Percentiles rank a stretch among this genome's conserved stretches.
These are phyloP conservation scores for Lithophane leautieri DNA, from an alignment of 2,888 invertebrate species.

Conservation along the genomic window DNA sequence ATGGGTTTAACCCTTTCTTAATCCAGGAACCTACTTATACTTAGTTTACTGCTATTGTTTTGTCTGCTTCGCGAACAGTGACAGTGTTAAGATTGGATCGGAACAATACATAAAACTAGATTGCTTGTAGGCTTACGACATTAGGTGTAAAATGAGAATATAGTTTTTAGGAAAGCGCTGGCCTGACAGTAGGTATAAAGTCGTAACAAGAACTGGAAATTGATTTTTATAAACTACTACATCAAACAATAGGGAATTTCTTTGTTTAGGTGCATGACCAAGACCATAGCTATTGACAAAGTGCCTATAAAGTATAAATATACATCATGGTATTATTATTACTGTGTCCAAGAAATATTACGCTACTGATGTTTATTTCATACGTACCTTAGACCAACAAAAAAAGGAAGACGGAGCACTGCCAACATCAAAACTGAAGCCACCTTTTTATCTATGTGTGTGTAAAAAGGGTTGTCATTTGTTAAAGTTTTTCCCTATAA, in stretches of 20 bases:
- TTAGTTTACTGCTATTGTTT: not conserved
- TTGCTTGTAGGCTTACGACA: no score
- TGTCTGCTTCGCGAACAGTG: not conserved
- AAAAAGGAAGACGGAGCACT: no score
- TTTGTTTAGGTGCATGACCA: conserved; percentile 15
- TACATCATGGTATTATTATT: conserved; percentile 22
- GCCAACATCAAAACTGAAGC: no score
- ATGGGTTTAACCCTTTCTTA: not conserved
- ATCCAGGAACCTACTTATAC: not conserved
- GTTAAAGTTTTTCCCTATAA: no score
- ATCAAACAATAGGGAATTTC: not conserved
- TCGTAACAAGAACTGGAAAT: not conserved
- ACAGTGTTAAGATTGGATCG: not conserved
- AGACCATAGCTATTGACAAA: conserved; percentile 5
- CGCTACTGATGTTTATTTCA: conserved; percentile 12
- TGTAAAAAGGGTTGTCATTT: no score
- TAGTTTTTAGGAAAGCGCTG: not conserved
- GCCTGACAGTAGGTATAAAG: no score
- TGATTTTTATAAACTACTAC: not conserved
- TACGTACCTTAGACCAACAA: no score
- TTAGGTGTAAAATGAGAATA: not conserved
- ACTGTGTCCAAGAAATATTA: conserved; percentile 32
- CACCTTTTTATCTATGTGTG: no score
- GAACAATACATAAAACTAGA: not conserved
- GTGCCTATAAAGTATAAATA: conserved; percentile 24